A percentile compares a stretch with the other conserved stretches of the same genome.
Conservation (phyloP, 1,140 invertebrate species). For the Drosophila pseudoananassae region DNA sequence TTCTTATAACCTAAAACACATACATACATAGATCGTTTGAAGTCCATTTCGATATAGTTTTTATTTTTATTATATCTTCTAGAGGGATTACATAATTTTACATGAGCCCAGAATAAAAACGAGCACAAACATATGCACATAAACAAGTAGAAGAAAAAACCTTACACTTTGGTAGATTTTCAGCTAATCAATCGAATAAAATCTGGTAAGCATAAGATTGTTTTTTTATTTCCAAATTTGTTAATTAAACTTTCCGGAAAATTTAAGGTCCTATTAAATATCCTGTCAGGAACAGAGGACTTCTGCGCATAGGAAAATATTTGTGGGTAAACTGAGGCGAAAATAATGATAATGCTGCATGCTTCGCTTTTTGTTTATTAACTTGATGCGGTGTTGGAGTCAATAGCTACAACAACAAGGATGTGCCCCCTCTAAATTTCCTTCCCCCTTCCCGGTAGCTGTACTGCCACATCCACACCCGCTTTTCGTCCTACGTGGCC, state of each 20-base stretch:
- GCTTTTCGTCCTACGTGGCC: neutral
- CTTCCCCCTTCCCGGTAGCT: neutral
- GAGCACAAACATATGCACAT: too few relatives aligned
- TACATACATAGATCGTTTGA: too few relatives aligned
- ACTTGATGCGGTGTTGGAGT: constrained; percentile 24
- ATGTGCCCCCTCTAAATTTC: constrained; percentile 37
- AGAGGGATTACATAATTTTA: too few relatives aligned
- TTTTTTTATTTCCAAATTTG: constrained; percentile 61
- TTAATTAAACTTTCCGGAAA: constrained; percentile 67
- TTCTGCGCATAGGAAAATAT: constrained; percentile 10
- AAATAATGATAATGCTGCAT: constrained; percentile 28
- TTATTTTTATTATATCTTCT: too few relatives aligned
- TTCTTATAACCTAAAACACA: too few relatives aligned
- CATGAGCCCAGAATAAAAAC: too few relatives aligned
- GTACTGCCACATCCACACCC: constrained; percentile 2
- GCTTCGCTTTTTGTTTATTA: constrained; percentile 50
- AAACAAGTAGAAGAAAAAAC: too few relatives aligned
- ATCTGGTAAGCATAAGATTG: neutral
- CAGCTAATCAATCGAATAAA: neutral
- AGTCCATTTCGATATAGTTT: too few relatives aligned
- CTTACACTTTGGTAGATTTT: too few relatives aligned
- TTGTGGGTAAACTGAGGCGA: constrained; percentile 10
- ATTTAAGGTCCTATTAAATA: constrained; percentile 62
- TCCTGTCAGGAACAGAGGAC: constrained; percentile 57
- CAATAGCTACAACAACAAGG: constrained; percentile 22